Evolutionary conservation across 2,113 vertebrate species (phyloP), one percentile per base, ranked within the genome.

Genomic region (Orycteropus afer): DNA sequence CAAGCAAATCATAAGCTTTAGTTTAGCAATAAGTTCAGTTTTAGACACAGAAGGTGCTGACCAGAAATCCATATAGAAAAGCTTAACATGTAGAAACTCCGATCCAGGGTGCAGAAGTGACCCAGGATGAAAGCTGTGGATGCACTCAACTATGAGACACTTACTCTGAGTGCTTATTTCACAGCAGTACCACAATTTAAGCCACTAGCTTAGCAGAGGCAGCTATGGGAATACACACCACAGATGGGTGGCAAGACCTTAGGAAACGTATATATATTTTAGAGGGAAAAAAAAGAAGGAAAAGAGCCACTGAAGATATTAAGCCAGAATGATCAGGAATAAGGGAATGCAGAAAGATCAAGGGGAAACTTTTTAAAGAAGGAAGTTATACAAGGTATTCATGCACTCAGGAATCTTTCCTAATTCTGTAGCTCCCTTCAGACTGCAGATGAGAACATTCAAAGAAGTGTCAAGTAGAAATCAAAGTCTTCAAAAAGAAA

Each of bases 401-500:
- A 84, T 45, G 86, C 12, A 4, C 32, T 53, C 13, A 12, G 81
- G 45, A 63, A 77, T 67, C 51, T 80, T 93, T 53, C 18, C 37
- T 80, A 71, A 63, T 78, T 80, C 34, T 63, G 27, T 49, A 49
- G 34, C 40, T 96, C 11, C 42, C 47, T 69, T 96, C 45, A 29
- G 86, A 55, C 37, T 78, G 55, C 11, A 67, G 67, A 76, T 12
- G 32, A 85, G 93, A 49, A 94, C 40, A 61, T 74, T 79, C 47
- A 92, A 74, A 25, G 25, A 78, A 47, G 22, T 74, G 76, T 73
- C 55, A 87, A 83, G 22, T 13, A 85, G 65, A 29, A 89, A 76
- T 78, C 22, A 83, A 59, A 12, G 47, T 32, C 82, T 90, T 93
- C 27, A 80, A 32, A 86, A 90, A 77, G 79, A 83, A 83, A 90